These are phyloP conservation scores for Allygus modestus DNA, from an alignment of 2,888 invertebrate genomes.

Conservation along the genomic window DNA sequence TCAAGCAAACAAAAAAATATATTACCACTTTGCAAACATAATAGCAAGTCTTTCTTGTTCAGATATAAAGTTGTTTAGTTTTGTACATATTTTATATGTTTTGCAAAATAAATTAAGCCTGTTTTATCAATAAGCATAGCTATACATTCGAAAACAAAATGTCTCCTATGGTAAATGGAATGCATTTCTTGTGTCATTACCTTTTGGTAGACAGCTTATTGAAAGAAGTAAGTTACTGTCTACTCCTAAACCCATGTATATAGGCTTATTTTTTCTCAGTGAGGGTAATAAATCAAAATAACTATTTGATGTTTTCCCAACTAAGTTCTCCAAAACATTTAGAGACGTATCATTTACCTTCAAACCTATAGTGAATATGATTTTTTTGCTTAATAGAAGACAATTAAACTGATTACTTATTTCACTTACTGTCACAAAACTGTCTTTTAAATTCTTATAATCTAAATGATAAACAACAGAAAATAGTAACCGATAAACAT, in stretches of 20 bases:
- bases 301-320: neutral
- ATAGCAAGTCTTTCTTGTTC: too few relatives aligned
- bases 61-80: too few relatives aligned
- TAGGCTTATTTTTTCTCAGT: constrained; percentile 3
- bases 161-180: constrained; percentile 14
- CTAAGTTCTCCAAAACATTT: neutral
- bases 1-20: too few relatives aligned
- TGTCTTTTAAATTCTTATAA: neutral
- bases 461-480: constrained; percentile 30
- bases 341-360: neutral
- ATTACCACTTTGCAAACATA: too few relatives aligned
- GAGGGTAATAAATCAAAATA: neutral
- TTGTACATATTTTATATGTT: too few relatives aligned
- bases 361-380: neutral
- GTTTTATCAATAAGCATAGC: too few relatives aligned
- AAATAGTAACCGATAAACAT: constrained; percentile 17
- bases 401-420: neutral
- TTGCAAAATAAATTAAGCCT: too few relatives aligned
- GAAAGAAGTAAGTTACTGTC: neutral
- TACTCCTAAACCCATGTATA: constrained; percentile 6
- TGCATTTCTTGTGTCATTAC: constrained; percentile 12
- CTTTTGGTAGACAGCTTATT: constrained; percentile 12
- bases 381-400: neutral
- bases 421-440: constrained; percentile 9
- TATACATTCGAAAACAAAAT: too few relatives aligned